Percentiles rank a stretch among this genome's conserved stretches.
Conservation (phyloP, 1,140 invertebrate genomes). For the Globodera rostochiensis region DNA sequence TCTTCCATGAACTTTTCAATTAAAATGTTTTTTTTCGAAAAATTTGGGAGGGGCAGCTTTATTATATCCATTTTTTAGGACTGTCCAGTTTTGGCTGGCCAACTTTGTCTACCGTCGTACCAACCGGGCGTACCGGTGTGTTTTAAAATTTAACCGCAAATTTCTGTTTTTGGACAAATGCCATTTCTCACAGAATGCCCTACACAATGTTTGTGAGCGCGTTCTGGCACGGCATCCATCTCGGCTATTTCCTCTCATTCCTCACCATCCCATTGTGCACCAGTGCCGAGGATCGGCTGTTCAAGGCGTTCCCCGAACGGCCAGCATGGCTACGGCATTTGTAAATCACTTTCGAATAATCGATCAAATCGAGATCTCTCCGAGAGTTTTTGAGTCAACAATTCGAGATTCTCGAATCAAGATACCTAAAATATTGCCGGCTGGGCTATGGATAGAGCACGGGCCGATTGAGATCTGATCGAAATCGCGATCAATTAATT, state of each 20-base stretch:
- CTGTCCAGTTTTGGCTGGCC: conserved; percentile 92
- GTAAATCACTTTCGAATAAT: not conserved
- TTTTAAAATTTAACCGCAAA: conserved; percentile 15
- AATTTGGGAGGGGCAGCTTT: not conserved
- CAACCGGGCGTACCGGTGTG: conserved; percentile 74
- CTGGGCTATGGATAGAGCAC: too few species aligned
- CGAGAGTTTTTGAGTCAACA: too few species aligned
- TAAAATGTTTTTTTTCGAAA: too few species aligned
- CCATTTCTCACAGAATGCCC: conserved; percentile 71
- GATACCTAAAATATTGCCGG: too few species aligned
- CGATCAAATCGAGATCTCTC: too few species aligned
- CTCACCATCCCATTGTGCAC: conserved; percentile 83
- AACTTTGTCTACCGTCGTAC: conserved; percentile 82
- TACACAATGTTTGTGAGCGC: conserved; percentile 82
- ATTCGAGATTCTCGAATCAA: too few species aligned
- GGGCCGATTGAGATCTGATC: too few species aligned
- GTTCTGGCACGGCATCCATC: conserved; percentile 88
- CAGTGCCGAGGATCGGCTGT: conserved; percentile 80
- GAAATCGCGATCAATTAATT: too few species aligned
- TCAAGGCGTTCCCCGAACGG: conserved; percentile 72
- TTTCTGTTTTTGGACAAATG: conserved; percentile 11
- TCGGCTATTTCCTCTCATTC: conserved; percentile 84
- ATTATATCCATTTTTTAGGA: conserved; percentile 58
- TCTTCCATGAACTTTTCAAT: too few species aligned
- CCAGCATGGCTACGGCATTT: conserved; percentile 25